phyloP scores from a whole-genome alignment of 2,797 vertebrate species.

The Pseudochromis fuscus region DNA sequence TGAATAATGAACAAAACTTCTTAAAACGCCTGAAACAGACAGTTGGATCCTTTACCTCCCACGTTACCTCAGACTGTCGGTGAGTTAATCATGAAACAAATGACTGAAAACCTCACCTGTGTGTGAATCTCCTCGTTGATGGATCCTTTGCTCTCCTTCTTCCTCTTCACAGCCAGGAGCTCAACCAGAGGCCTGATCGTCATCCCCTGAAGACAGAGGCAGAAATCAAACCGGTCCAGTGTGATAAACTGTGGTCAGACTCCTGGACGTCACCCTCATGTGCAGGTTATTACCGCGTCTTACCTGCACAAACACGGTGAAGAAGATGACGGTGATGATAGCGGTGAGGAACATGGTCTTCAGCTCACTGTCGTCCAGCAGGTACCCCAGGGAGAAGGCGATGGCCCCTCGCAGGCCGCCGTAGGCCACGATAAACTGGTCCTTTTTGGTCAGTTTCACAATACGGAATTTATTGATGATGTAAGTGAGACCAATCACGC shows the following conservation, averaged over 20 bases:
- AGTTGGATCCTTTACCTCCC: too few relatives aligned
- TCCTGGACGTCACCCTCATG: too few relatives aligned
- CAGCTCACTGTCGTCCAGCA: conserved; percentile 86
- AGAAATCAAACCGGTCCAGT: neutral
- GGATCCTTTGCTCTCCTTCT: conserved; percentile 90
- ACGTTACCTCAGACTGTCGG: neutral
- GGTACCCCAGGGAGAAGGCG: conserved; percentile 94
- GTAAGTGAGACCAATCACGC: conserved; percentile 93
- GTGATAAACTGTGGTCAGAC: neutral
- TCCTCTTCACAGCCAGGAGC: conserved; percentile 95
- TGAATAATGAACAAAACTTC: too few relatives aligned
- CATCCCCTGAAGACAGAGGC: conserved; percentile 88
- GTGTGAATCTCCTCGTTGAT: conserved; percentile 98
- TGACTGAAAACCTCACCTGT: conserved; percentile 72
- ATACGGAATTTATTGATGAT: conserved; percentile 98
- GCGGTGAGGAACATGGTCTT: conserved; percentile 91
- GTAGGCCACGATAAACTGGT: conserved; percentile 98
- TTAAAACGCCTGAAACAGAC: too few relatives aligned
- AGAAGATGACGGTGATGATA: conserved; percentile 99
- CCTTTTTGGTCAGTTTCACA: conserved; percentile 95
- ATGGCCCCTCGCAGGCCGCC: conserved; percentile 96
- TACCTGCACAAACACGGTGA: conserved; percentile 98
- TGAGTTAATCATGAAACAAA: neutral
- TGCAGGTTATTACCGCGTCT: too few relatives aligned
- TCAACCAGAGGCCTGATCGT: conserved; percentile 96